Evolutionary conservation across 1,140 invertebrate genomes (phyloP).

Genomic region (Harpegnathos saltator): DNA sequence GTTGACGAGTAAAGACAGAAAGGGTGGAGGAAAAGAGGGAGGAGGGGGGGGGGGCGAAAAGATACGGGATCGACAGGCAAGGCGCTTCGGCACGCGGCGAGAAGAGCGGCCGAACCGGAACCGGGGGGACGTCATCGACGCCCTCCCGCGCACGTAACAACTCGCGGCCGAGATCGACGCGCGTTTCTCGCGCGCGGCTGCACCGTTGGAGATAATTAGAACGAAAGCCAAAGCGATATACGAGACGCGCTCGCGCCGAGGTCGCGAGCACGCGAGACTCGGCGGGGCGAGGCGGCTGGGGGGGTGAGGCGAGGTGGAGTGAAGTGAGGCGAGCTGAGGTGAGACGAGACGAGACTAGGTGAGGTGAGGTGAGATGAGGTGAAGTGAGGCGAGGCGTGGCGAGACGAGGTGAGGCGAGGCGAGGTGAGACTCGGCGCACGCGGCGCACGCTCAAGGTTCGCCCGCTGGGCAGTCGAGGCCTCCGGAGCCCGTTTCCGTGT

Average conservation of each 20-base stretch:
- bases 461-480: constrained; percentile 41
- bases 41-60: too few relatives aligned
- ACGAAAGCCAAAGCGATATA: constrained; percentile 62
- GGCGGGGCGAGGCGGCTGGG: not conserved
- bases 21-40: too few relatives aligned
- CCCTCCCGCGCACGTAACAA: not conserved
- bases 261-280: constrained; percentile 49
- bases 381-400: too few relatives aligned
- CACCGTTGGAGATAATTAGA: constrained; percentile 61
- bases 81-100: too few relatives aligned
- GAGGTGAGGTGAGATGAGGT: constrained; percentile 5
- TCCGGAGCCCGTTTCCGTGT: constrained; percentile 61
- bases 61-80: too few relatives aligned
- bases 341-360: not conserved
- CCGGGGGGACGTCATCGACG: too few relatives aligned
- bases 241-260: constrained; percentile 49
- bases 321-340: constrained; percentile 11
- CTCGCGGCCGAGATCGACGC: constrained; percentile 18
- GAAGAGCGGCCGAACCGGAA: too few relatives aligned
- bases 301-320: not conserved
- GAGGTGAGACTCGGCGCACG: constrained; percentile 18
- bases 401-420: not conserved
- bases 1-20: too few relatives aligned
- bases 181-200: constrained; percentile 50
- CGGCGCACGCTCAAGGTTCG: constrained; percentile 58